Base-by-base conservation (phyloP, 2,888 invertebrate species). In the Metellina segmentata region DNA sequence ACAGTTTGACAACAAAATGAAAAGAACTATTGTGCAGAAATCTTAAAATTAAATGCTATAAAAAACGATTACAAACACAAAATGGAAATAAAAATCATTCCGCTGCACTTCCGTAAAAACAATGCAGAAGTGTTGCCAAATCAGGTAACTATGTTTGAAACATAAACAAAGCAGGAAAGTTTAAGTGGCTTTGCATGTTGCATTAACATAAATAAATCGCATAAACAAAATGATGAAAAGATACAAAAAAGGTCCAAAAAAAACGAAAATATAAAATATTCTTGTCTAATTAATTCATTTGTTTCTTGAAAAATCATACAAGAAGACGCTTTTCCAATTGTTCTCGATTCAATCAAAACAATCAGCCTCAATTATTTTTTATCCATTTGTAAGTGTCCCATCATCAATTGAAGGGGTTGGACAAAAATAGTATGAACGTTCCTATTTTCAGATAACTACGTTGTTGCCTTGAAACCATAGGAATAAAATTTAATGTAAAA, bases 81-180 rank as follows among this genome's bases (percentile, higher is more conserved):
- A 72, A 78, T 78, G 77, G 70, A 86, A 78, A 79, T 34, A 87
- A 87, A 79, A 81, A 11, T 88, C 88, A 70, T 81, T 88, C 83
- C 81, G 87, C 91, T 88, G 91, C 82, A 91, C 91, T 91, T 91
- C 91, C 91, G 91, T 87, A 91, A 87, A 87, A 91, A 91, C 91
- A 91, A 87, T 53, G 52, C n/a, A n/a, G 6, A n/a, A 13, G 7
- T 61, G 83, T 91, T 91, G 91, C 91, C 91, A 91, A 49, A 81
- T 5, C 4, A 51, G 49, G 11, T 77, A 48, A 20, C 20, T 34
- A 52, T n/a, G 48, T 77, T 19, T n/a, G n/a, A 69, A 53, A 53
- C 20, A 52, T 83, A 74, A 72, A 48, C 74, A 74, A 49, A 51
- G 51, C 72, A 9, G 72, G 34, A 20, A 72, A 20, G 9, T 13